Conservation (phyloP, 2,888 invertebrate species). For the Chrysodeixis includens region DNA sequence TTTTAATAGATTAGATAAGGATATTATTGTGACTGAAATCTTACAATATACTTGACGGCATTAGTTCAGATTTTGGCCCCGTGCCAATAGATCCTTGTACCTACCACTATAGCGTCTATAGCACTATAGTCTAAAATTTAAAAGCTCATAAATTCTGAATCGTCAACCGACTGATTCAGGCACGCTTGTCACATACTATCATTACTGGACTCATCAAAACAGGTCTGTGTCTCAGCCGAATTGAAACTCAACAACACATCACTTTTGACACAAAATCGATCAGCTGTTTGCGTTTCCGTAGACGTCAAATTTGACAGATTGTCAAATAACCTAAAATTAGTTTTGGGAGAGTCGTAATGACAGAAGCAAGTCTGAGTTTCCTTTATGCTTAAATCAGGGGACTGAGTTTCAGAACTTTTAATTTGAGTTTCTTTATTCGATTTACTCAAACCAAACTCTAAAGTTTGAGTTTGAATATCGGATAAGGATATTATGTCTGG, state of each 20-base stretch:
- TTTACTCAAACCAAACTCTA: conserved; percentile 76
- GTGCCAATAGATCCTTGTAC: too few relatives aligned
- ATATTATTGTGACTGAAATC: too few relatives aligned
- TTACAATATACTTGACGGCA: too few relatives aligned
- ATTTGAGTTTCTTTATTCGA: conserved; percentile 75
- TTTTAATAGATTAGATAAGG: too few relatives aligned
- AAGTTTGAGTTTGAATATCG: conserved; percentile 83
- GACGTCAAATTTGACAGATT: conserved; percentile 73
- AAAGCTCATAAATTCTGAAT: background rate
- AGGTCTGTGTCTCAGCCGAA: conserved; percentile 79
- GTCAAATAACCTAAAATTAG: conserved; percentile 68
- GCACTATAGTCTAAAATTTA: too few relatives aligned
- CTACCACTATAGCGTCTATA: too few relatives aligned
- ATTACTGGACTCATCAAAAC: conserved; percentile 67
- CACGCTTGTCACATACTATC: conserved; percentile 63
- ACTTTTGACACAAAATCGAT: conserved; percentile 59
- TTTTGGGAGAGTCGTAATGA: conserved; percentile 71
- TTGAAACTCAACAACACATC: conserved; percentile 74
- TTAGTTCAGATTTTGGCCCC: too few relatives aligned
- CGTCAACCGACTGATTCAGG: background rate
- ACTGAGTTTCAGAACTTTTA: conserved; percentile 72
- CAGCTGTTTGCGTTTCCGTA: conserved; percentile 78
- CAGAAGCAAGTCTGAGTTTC: conserved; percentile 83
- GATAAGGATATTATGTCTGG: conserved; percentile 78
- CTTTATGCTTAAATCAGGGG: conserved; percentile 78